Evolutionary conservation across 2,113 vertebrate species (phyloP).

Genomic region (Brienomyrus longianalis): DNA sequence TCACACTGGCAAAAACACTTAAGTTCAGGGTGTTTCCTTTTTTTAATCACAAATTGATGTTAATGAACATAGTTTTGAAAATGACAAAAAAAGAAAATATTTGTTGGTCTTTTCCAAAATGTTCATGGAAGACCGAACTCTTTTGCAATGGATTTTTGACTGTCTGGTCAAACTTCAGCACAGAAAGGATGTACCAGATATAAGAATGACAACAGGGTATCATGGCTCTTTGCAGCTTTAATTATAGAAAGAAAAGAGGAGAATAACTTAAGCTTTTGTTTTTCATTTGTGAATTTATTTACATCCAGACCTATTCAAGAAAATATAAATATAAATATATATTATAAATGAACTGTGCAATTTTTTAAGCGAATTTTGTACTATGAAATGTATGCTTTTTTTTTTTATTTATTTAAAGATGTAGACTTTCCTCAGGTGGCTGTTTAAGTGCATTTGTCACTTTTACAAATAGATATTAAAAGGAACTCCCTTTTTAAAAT

Average conservation of each 20-base stretch:
- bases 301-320: conserved; percentile 96
- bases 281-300: conserved; percentile 73
- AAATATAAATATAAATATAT: conserved; percentile 87
- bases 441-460: conserved; percentile 82
- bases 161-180: conserved; percentile 96
- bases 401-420: conserved; percentile 98
- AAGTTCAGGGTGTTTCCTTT: conserved; percentile 49
- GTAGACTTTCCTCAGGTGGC: conserved; percentile 84
- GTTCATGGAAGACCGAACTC: conserved; percentile 83
- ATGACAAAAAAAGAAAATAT: conserved; percentile 60
- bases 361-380: conserved; percentile 99
- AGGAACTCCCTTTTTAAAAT: conserved; percentile 66
- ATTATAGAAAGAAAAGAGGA: conserved; percentile 64
- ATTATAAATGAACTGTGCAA: conserved; percentile 84
- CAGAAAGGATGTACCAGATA: conserved; percentile 88
- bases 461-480: conserved; percentile 61
- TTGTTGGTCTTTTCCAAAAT: conserved; percentile 62
- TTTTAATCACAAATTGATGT: conserved; percentile 73
- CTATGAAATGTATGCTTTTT: conserved; percentile 91
- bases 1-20: conserved; percentile 49
- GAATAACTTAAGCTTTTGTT: conserved; percentile 71
- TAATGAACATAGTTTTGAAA: conserved; percentile 46
- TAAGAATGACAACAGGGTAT: conserved; percentile 84
- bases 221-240: conserved; percentile 93
- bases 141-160: conserved; percentile 85